Percentiles rank a stretch among this genome's conserved stretches.
Evolutionary conservation across 2,797 vertebrate species (phyloP).

Genomic region (Glyptemys insculpta): DNA sequence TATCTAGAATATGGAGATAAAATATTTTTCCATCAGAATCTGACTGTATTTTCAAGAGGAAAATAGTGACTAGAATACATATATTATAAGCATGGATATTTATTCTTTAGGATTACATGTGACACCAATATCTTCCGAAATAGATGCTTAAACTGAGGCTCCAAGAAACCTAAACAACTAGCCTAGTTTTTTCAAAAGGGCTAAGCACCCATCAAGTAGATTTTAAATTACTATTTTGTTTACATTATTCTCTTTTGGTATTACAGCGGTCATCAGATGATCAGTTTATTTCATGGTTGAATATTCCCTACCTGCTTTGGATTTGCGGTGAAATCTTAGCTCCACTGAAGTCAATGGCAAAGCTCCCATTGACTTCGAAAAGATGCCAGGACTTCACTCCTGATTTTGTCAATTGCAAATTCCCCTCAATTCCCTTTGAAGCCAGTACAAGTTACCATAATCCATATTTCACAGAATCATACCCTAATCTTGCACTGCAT

Average conservation of each 20-base stretch:
- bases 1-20: background rate
- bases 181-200: background rate
- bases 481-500: background rate
- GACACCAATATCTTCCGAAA: background rate
- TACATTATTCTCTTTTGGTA: background rate
- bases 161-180: accelerated
- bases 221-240: background rate
- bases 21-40: background rate
- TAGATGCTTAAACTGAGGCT: background rate
- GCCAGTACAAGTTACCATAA: background rate
- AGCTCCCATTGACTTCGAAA: background rate
- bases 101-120: background rate
- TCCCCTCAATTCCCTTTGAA: background rate
- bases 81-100: background rate
- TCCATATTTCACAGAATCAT: background rate
- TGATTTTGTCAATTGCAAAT: background rate
- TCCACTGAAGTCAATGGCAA: background rate
- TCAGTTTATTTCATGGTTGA: background rate
- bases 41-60: background rate
- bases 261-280: background rate
- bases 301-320: background rate
- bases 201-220: background rate
- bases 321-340: background rate
- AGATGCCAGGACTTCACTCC: background rate
- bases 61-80: background rate